Evolutionary conservation across 2,797 vertebrate genomes (phyloP).

Genomic region (Macroramphosus scolopax): DNA sequence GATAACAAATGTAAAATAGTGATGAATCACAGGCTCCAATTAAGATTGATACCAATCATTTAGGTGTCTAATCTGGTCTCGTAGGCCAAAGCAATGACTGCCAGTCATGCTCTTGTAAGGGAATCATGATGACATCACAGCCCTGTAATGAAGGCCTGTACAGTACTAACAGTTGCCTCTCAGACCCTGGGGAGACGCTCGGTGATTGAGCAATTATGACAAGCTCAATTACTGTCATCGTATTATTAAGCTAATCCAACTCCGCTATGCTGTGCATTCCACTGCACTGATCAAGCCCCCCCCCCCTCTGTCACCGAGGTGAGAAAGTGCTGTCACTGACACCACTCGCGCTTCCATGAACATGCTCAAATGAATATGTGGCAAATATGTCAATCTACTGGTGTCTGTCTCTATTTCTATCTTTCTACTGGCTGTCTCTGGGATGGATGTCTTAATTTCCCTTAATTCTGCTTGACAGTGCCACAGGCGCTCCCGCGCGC

Average conservation of each 20-base stretch:
- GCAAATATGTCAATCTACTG: constrained; percentile 71
- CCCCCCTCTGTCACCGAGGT: constrained; percentile 73
- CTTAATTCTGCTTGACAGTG: constrained; percentile 78
- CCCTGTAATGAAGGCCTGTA: constrained; percentile 71
- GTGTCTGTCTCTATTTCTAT: constrained; percentile 56
- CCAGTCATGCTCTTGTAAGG: constrained; percentile 54
- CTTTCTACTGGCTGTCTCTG: constrained; percentile 58
- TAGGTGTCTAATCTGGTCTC: constrained; percentile 38
- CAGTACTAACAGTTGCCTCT: constrained; percentile 64
- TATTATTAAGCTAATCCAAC: constrained; percentile 81
- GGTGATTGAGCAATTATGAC: constrained; percentile 81
- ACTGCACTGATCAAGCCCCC: constrained; percentile 65
- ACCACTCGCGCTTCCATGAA: constrained; percentile 62
- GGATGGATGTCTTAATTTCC: constrained; percentile 80
- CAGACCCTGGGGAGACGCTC: constrained; percentile 71
- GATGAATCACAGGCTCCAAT: constrained; percentile 14
- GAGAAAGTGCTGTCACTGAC: constrained; percentile 70
- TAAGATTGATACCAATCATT: constrained; percentile 31
- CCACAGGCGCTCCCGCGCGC: constrained; percentile 64
- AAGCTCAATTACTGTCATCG: constrained; percentile 83
- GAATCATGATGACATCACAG: constrained; percentile 67
- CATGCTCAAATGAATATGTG: constrained; percentile 70
- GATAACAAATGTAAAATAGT: too few species aligned
- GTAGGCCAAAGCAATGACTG: constrained; percentile 52
- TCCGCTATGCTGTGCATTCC: constrained; percentile 63